These are phyloP conservation scores for Halocaridina rubra DNA, from an alignment of 2,888 invertebrate species.

Conservation along the genomic window DNA sequence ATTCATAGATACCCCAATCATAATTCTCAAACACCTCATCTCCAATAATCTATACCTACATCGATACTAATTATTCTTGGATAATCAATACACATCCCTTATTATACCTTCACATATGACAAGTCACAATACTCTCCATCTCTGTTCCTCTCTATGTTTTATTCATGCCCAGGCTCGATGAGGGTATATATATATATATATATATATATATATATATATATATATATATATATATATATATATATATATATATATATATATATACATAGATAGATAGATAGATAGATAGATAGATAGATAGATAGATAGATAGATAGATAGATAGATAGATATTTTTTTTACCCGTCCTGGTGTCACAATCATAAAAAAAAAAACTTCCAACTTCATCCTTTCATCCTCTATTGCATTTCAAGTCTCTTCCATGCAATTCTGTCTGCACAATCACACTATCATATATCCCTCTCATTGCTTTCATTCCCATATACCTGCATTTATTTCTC, in stretches of 20 bases:
- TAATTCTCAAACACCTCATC: too few relatives aligned
- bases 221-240: constrained; percentile 10
- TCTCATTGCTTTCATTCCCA: too few relatives aligned
- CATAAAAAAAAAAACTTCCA: too few relatives aligned
- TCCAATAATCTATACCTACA: too few relatives aligned
- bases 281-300: constrained; percentile 6
- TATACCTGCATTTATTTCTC: too few relatives aligned
- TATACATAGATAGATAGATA: constrained; percentile 6
- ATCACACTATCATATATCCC: background rate
- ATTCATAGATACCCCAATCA: too few relatives aligned
- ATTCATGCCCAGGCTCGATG: too few relatives aligned
- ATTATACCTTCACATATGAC: too few relatives aligned
- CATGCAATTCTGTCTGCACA: background rate
- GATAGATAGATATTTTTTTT: background rate
- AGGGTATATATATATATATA: background rate
- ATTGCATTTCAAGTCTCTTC: background rate
- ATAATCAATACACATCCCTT: too few relatives aligned
- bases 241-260: constrained; percentile 19
- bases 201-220: constrained; percentile 21
- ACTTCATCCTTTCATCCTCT: background rate
- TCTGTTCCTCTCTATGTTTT: too few relatives aligned
- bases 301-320: background rate
- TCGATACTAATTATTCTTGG: too few relatives aligned
- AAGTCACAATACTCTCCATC: too few relatives aligned
- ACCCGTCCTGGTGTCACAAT: background rate